A percentile compares a stretch with the other conserved stretches of the same genome.
phyloP scores from a whole-genome alignment of 2,113 vertebrate genomes.

The Holacanthus passer region DNA sequence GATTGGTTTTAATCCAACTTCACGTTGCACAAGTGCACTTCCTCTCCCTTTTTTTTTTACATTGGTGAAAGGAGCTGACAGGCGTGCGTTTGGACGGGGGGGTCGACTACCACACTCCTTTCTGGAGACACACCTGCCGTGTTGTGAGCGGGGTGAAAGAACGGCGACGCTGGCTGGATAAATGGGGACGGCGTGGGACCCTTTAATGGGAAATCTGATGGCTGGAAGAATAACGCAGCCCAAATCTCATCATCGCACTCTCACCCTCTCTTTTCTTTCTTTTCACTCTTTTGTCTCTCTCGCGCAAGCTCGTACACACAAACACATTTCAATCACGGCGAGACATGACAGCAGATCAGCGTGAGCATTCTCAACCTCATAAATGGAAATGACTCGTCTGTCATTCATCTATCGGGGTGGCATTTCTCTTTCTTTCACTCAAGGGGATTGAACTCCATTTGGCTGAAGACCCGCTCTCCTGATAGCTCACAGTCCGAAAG shows the following conservation, averaged over 20 bases:
- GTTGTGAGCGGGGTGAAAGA: conserved; percentile 35
- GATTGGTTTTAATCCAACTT: conserved; percentile 44
- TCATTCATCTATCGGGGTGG: conserved; percentile 75
- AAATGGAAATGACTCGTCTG: conserved; percentile 78
- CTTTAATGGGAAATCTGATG: conserved; percentile 29
- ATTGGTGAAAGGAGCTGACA: conserved; percentile 25
- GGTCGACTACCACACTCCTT: background rate
- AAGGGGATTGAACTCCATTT: conserved; percentile 64
- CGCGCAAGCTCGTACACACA: conserved; percentile 47
- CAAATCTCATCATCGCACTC: conserved; percentile 1
- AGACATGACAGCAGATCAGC: conserved; percentile 73
- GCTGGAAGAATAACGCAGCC: conserved; percentile 27
- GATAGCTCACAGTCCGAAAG: conserved; percentile 49
- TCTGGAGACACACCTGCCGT: conserved; percentile 19
- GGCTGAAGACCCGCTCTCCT: conserved; percentile 56
- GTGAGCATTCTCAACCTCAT: conserved; percentile 70
- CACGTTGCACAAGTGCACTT: conserved; percentile 9
- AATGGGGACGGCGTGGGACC: background rate
- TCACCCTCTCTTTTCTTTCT: conserved; percentile 25
- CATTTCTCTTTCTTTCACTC: conserved; percentile 71
- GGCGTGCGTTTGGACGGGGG: background rate
- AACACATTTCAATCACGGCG: conserved; percentile 65
- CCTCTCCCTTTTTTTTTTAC: conserved; percentile 20
- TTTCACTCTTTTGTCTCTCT: conserved; percentile 43
- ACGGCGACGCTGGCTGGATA: conserved; percentile 19